Evolutionary conservation across 2,113 vertebrate genomes (phyloP).

Genomic region (Piaya cayana): DNA sequence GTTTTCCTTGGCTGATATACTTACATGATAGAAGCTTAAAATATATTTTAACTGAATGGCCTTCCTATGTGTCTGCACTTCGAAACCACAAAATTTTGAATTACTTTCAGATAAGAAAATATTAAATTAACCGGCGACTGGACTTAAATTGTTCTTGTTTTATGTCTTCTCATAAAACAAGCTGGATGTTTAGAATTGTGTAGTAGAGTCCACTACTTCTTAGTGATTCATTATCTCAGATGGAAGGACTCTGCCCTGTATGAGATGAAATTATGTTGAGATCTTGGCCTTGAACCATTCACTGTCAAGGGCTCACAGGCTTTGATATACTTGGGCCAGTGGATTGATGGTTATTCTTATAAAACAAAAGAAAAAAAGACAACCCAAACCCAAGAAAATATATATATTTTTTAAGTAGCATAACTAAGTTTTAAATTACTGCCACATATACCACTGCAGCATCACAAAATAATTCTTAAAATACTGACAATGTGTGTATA

Average conservation of each 20-base stretch:
- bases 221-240: background rate
- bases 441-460: background rate
- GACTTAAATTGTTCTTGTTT: background rate
- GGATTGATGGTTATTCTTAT: background rate
- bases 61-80: background rate
- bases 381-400: too few relatives aligned
- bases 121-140: background rate
- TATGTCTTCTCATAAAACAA: background rate
- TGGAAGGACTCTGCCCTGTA: background rate
- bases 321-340: background rate
- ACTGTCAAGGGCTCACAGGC: background rate
- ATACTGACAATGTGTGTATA: background rate
- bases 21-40: background rate
- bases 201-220: background rate
- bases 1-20: background rate
- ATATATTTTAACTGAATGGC: background rate
- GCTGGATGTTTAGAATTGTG: background rate
- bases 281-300: background rate
- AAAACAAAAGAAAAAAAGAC: background rate
- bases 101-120: background rate
- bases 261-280: background rate
- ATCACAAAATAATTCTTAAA: background rate
- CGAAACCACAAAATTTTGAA: background rate
- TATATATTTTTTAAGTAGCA: background rate
- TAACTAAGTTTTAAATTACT: background rate